These are phyloP conservation scores for Archegozetes longisetosus DNA, from an alignment of 1,140 invertebrate species.

Conservation along the genomic window DNA sequence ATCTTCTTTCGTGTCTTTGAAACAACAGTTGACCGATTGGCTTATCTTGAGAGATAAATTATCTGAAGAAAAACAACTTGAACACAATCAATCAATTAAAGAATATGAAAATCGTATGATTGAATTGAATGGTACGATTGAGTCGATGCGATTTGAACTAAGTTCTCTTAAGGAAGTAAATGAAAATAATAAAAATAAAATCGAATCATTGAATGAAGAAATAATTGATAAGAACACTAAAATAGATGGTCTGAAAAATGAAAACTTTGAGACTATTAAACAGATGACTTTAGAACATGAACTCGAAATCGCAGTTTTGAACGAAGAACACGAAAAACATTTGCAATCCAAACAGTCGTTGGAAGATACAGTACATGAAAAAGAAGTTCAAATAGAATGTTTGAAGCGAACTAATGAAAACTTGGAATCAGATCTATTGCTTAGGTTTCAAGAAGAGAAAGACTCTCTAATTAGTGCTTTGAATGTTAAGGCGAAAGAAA, in stretches of 20 bases:
- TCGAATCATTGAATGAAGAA: background rate
- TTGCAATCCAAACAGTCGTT: constrained; percentile 3
- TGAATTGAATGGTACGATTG: background rate
- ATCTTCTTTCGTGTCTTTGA: background rate
- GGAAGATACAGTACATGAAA: constrained; percentile 1
- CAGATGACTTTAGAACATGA: constrained; percentile 40
- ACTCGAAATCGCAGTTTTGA: constrained; percentile 42
- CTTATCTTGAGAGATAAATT: background rate
- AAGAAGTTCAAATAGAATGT: constrained; percentile 2
- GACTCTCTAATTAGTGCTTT: constrained; percentile 6
- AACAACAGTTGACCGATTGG: background rate
- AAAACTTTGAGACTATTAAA: constrained; percentile 25
- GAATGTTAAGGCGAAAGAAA: constrained; percentile 6
- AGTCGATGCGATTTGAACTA: background rate
- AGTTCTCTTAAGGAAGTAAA: background rate
- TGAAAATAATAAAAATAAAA: background rate
- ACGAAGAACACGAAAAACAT: constrained; percentile 26
- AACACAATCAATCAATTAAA: background rate
- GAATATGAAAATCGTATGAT: background rate
- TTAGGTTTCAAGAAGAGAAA: constrained; percentile 15
- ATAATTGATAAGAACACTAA: background rate
- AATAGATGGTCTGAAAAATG: constrained; percentile 2
- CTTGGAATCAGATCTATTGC: constrained; percentile 3
- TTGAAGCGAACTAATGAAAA: constrained; percentile 11
- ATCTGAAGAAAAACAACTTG: background rate